Conservation (phyloP, 1,140 invertebrate species). For the Araneus ventricosus region DNA sequence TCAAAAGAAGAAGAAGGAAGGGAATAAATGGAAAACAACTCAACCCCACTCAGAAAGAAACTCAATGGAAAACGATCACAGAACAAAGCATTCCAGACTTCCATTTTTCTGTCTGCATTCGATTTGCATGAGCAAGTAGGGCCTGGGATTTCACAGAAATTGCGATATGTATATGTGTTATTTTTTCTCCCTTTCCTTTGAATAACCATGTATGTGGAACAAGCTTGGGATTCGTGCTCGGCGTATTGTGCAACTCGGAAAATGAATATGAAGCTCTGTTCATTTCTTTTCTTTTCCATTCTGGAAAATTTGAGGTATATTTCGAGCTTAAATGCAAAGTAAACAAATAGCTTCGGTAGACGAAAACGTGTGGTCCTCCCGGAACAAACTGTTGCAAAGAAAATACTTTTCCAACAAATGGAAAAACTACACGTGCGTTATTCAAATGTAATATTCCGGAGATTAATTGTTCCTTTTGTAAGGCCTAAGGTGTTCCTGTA, state of each 20-base stretch:
- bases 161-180: conserved; percentile 53
- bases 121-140: conserved; percentile 65
- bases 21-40: conserved; percentile 62
- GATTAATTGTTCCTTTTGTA: conserved; percentile 36
- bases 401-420: conserved; percentile 10
- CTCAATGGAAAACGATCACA: conserved; percentile 48
- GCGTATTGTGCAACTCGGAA: conserved; percentile 14
- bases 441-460: conserved; percentile 38
- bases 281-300: neutral
- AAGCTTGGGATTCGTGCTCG: neutral
- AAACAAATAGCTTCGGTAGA: conserved; percentile 34
- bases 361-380: neutral
- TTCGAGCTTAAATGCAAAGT: conserved; percentile 17
- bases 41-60: conserved; percentile 56
- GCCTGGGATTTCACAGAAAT: conserved; percentile 52
- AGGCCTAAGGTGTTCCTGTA: neutral
- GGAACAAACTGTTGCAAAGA: conserved; percentile 20
- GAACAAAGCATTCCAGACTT: conserved; percentile 53
- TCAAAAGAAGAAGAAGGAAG: conserved; percentile 32
- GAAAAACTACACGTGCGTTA: conserved; percentile 27
- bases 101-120: conserved; percentile 68
- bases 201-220: conserved; percentile 63
- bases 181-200: conserved; percentile 27
- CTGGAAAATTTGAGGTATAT: neutral
- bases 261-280: conserved; percentile 38